Conservation (phyloP, 1,140 invertebrate genomes). For the Drosophila truncata region DNA sequence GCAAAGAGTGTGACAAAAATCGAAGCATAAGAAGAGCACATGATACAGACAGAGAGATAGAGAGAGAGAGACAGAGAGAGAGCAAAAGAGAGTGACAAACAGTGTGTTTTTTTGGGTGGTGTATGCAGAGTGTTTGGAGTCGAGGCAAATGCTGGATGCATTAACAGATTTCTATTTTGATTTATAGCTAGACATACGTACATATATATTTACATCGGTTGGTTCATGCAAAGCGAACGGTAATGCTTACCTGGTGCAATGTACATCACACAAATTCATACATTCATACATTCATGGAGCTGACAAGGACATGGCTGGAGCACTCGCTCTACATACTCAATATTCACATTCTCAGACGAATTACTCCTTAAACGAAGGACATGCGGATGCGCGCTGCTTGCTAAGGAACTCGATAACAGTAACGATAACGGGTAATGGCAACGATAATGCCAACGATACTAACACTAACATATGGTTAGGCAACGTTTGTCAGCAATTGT, state of each 20-base stretch:
- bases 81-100: constrained; percentile 35
- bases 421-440: constrained; percentile 21
- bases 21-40: constrained; percentile 30
- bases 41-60: constrained; percentile 32
- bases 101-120: constrained; percentile 30
- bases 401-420: constrained; percentile 54
- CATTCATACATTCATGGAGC: constrained; percentile 29
- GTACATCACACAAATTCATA: constrained; percentile 43
- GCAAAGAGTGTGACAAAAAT: constrained; percentile 39
- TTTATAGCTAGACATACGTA: neutral
- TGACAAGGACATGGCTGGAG: constrained; percentile 17
- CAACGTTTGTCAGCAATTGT: constrained; percentile 12
- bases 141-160: constrained; percentile 44
- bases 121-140: constrained; percentile 45
- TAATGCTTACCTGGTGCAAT: constrained; percentile 54
- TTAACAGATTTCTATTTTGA: constrained; percentile 15
- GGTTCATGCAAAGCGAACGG: constrained; percentile 35
- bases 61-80: constrained; percentile 4
- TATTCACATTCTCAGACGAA: constrained; percentile 26
- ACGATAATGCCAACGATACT: constrained; percentile 13
- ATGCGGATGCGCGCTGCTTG: constrained; percentile 78
- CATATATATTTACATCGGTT: neutral
- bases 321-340: constrained; percentile 18
- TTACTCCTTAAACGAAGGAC: constrained; percentile 40
- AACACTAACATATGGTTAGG: constrained; percentile 24